Percentiles rank a stretch among this genome's conserved stretches.
These are phyloP conservation scores for Cairina moschata DNA, from an alignment of 2,113 vertebrate genomes.

Conservation along the genomic window DNA sequence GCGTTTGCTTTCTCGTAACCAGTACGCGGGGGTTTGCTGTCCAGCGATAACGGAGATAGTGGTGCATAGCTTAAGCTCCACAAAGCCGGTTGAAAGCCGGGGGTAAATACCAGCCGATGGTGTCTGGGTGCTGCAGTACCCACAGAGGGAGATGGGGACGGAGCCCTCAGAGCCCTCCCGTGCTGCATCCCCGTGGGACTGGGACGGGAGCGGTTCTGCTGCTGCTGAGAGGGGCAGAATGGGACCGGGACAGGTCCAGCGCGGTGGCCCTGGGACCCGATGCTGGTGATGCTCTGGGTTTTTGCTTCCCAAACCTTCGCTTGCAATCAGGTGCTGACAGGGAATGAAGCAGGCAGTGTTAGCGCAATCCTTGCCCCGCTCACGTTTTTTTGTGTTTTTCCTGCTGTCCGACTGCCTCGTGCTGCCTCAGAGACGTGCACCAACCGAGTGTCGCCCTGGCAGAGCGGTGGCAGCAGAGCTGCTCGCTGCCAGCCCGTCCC, in stretches of 20 bases:
- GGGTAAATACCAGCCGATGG: too few relatives aligned
- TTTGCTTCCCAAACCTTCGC: background rate
- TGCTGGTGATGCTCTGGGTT: background rate
- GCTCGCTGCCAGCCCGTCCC: background rate
- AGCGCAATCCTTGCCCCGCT: background rate
- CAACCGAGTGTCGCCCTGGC: background rate
- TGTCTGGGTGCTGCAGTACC: too few relatives aligned
- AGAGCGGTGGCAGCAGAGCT: background rate
- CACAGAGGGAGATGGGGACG: background rate
- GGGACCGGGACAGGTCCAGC: accelerated
- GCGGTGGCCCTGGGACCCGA: background rate
- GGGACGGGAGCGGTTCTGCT: background rate
- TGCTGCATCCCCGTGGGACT: background rate
- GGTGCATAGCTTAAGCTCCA: background rate
- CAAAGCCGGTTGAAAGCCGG: background rate
- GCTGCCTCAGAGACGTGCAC: background rate
- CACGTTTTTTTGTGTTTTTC: background rate
- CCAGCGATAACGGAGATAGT: background rate
- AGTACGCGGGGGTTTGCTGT: background rate
- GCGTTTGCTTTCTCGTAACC: background rate
- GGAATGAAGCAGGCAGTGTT: background rate
- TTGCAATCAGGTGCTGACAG: accelerated
- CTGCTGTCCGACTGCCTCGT: background rate
- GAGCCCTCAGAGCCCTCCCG: background rate
- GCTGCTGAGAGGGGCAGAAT: background rate